Percentiles rank a stretch among this genome's conserved stretches.
Evolutionary conservation across 2,113 vertebrate genomes (phyloP).

Genomic region (Phaethornis superciliosus): DNA sequence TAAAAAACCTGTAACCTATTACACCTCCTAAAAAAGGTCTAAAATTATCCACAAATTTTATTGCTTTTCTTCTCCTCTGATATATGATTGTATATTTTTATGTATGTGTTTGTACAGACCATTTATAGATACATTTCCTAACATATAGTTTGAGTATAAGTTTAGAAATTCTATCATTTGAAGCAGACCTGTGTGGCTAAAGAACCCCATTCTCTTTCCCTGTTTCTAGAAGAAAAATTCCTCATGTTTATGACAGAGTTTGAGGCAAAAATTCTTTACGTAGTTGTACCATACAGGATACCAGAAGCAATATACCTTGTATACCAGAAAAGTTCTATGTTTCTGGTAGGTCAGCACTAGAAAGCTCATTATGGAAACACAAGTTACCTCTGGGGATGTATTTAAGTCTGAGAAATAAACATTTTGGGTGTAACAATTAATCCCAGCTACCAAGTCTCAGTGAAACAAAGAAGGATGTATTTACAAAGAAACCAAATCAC

Average conservation of each 20-base stretch:
- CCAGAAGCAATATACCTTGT: background rate
- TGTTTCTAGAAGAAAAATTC: background rate
- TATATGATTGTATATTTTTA: background rate
- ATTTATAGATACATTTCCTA: background rate
- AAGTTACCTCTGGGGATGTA: background rate
- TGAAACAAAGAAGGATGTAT: background rate
- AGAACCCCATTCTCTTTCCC: background rate
- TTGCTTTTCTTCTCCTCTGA: background rate
- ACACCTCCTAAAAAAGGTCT: background rate
- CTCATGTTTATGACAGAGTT: background rate
- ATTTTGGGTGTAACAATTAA: background rate
- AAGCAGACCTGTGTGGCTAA: background rate
- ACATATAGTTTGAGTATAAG: background rate
- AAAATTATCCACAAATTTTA: background rate
- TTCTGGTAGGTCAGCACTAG: background rate
- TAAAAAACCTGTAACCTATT: background rate
- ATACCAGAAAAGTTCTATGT: background rate
- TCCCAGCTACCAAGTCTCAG: background rate
- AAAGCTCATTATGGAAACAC: background rate
- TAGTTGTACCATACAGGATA: background rate
- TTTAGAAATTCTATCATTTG: background rate
- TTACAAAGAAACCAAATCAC: background rate
- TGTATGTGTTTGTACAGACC: background rate
- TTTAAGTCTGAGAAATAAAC: background rate
- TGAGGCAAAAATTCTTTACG: background rate